Conservation (phyloP, 1,140 invertebrate species). For the Lasaia peninsularis region DNA sequence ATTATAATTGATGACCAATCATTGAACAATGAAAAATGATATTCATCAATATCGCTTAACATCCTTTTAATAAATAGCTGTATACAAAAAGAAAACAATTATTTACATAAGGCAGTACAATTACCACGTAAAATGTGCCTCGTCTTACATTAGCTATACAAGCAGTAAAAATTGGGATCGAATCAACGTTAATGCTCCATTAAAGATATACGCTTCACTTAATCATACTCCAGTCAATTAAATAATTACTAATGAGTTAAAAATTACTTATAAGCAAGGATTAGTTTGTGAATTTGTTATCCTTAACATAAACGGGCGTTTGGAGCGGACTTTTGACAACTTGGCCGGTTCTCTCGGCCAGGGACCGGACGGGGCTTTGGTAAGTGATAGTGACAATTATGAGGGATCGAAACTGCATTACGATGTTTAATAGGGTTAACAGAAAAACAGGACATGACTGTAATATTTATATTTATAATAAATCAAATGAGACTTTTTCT, state of each 20-base stretch:
- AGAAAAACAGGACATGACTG: no score
- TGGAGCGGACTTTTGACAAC: slow-evolving; percentile 28
- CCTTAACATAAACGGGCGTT: slow-evolving; percentile 34
- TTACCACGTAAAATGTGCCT: slow-evolving; percentile 72
- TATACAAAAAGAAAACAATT: slow-evolving; percentile 75
- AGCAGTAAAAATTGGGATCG: slow-evolving; percentile 68
- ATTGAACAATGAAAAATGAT: slow-evolving; percentile 74
- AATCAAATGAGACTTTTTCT: no score
- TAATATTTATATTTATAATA: no score
- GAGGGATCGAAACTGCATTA: no score
- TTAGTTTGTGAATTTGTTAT: slow-evolving; percentile 75
- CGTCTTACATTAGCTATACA: slow-evolving; percentile 72
- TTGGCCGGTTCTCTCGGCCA: background rate
- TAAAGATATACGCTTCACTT: slow-evolving; percentile 52
- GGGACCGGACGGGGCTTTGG: no score
- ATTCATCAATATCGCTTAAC: slow-evolving; percentile 74
- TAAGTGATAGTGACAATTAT: no score
- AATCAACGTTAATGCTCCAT: slow-evolving; percentile 56
- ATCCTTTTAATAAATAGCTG: slow-evolving; percentile 77
- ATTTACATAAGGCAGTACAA: slow-evolving; percentile 76
- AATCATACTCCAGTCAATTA: slow-evolving; percentile 62
- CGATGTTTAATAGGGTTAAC: no score
- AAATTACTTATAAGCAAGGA: slow-evolving; percentile 67
- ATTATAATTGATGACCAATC: slow-evolving; percentile 71
- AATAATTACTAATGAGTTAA: slow-evolving; percentile 70